Evolutionary conservation across 2,113 vertebrate genomes (phyloP).

Genomic region (Phycodurus eques): DNA sequence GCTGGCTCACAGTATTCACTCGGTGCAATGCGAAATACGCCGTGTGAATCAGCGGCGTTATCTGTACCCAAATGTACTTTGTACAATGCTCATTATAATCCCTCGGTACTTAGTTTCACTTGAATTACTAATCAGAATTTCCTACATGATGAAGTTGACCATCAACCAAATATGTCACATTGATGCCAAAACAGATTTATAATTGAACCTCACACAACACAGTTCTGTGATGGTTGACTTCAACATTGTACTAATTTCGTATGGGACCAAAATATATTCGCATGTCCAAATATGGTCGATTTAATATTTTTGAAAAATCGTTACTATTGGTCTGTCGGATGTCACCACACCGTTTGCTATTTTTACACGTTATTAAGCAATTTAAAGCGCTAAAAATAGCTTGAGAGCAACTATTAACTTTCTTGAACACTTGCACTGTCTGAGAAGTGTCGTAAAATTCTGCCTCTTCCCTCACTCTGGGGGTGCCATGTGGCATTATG

Average conservation of each 20-base stretch:
- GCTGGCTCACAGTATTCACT: not conserved
- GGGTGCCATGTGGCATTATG: too few relatives aligned
- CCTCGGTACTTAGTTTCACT: not conserved
- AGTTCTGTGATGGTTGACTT: not conserved
- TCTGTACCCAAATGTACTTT: not conserved
- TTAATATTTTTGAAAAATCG: too few relatives aligned
- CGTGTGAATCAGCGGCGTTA: not conserved
- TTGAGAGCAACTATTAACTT: too few relatives aligned
- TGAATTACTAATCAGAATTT: not conserved
- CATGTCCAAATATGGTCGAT: too few relatives aligned
- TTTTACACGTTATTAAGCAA: too few relatives aligned
- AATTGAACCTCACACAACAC: not conserved
- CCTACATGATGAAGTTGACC: not conserved
- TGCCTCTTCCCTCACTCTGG: too few relatives aligned
- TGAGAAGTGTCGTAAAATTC: too few relatives aligned
- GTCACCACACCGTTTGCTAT: too few relatives aligned
- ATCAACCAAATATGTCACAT: not conserved
- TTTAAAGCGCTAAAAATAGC: too few relatives aligned
- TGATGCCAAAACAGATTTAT: not conserved
- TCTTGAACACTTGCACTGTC: too few relatives aligned
- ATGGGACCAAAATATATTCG: too few relatives aligned
- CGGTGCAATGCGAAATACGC: conserved; percentile 4
- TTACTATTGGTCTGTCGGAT: too few relatives aligned
- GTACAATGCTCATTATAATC: not conserved
- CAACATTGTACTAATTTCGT: not conserved